Evolutionary conservation across 2,113 vertebrate species (phyloP).

Genomic region (Indicator maculatus): DNA sequence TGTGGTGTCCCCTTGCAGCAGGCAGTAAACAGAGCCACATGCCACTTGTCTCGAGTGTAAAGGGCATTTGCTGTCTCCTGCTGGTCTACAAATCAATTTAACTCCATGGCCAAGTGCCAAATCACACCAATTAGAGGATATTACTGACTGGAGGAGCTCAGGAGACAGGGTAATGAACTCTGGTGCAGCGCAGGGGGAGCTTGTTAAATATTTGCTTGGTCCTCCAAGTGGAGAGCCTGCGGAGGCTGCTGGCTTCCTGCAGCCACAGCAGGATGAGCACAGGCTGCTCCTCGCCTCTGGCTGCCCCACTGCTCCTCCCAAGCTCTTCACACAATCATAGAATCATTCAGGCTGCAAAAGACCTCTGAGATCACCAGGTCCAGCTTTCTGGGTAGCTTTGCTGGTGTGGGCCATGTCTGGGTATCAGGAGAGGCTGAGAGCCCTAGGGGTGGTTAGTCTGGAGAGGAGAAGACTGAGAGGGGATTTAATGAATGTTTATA

Average conservation of each 20-base stretch:
- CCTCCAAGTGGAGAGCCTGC: slow-evolving; percentile 23
- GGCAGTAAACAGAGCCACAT: not conserved
- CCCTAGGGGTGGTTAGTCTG: too few species aligned
- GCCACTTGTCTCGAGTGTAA: slow-evolving; percentile 38
- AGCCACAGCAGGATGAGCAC: not conserved
- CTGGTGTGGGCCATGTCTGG: not conserved
- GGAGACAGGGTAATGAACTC: slow-evolving; percentile 58
- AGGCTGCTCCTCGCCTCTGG: not conserved
- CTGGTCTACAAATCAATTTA: slow-evolving; percentile 60
- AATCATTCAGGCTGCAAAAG: too few species aligned
- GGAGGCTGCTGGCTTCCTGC: not conserved
- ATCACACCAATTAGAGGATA: slow-evolving; percentile 53
- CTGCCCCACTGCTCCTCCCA: not conserved
- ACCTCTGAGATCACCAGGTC: too few species aligned
- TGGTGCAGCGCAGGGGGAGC: slow-evolving; percentile 18
- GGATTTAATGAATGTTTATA: too few species aligned
- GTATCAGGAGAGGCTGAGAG: too few species aligned
- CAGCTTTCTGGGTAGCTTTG: not conserved
- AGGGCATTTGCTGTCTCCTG: slow-evolving; percentile 37
- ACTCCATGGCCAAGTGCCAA: slow-evolving; percentile 47
- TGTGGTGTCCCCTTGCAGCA: not conserved
- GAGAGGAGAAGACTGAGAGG: too few species aligned
- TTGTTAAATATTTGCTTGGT: slow-evolving; percentile 58
- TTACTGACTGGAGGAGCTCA: slow-evolving; percentile 46
- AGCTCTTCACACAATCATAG: not conserved